Percentiles rank a stretch among this genome's conserved stretches.
phyloP scores from a whole-genome alignment of 2,113 vertebrate genomes.

The Corythornis vintsioides region DNA sequence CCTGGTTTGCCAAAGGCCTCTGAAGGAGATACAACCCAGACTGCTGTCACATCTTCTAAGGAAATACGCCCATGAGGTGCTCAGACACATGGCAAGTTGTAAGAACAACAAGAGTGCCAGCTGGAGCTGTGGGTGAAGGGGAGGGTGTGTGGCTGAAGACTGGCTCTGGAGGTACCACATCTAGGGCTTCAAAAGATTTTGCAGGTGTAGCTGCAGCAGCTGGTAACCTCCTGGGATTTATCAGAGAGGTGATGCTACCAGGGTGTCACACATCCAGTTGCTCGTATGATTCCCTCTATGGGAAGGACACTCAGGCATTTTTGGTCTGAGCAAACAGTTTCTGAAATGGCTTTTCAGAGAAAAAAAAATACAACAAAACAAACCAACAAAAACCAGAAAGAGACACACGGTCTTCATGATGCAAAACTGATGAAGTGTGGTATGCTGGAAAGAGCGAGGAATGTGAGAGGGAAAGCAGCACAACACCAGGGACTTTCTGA shows the following conservation, averaged over 20 bases:
- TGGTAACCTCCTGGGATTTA: background rate
- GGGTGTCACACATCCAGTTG: background rate
- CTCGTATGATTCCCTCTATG: background rate
- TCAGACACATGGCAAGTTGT: fast-evolving
- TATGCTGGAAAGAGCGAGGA: background rate
- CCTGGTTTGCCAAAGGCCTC: background rate
- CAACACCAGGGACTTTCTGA: fast-evolving
- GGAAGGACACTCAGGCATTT: background rate
- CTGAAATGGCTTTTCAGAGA: background rate
- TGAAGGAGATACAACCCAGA: background rate
- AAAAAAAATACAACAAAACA: background rate
- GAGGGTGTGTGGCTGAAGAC: background rate
- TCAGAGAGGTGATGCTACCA: background rate
- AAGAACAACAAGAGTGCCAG: background rate
- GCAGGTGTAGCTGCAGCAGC: background rate
- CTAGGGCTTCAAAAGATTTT: background rate
- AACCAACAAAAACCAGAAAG: too few species aligned
- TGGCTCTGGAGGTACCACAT: background rate
- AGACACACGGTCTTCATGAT: fast-evolving
- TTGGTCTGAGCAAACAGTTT: background rate
- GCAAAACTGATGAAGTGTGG: background rate
- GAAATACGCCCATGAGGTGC: background rate
- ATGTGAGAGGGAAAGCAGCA: background rate
- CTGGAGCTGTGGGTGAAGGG: background rate
- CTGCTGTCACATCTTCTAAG: background rate